Base-by-base conservation (phyloP, 2,797 vertebrate genomes). In the Amniataba percoides region DNA sequence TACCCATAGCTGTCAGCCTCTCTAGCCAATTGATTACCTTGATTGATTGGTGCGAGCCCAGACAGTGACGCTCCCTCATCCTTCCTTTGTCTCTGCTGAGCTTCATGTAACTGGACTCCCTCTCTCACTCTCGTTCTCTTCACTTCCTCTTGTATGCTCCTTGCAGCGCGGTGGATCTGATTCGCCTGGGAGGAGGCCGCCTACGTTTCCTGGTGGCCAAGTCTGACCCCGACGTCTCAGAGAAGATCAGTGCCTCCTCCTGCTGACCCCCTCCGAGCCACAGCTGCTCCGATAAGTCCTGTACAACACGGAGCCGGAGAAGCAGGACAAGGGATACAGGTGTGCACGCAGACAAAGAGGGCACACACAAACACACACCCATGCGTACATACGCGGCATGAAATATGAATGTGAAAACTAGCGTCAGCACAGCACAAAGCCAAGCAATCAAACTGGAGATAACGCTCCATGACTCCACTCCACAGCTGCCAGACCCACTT, bases 201-300 rank as follows among this genome's bases (percentile, higher is more conserved):
- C 96, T 98, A 63, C 94, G 96, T 21, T 98, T 99, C 87, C 96
- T 99, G 63, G 96, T 99, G 19, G 98, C 97, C 89, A 99, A 99
- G 89, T 98, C 97, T 0, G 97, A 99, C 62, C 85, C 87, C 23
- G 97, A 99, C 31, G 94, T 97, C 13, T 97, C 97, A 0, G 97
- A 97, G 92, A 98, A 98, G 91, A 96, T 98, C 94, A 95, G 95
- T 64, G 96, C 96, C 87, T 95, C 96, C 0, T 97, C 96, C 74
- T 98, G 97, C 78, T 98, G 89, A 94, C 74, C 36, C 19, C 51
- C 61, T 69, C 46, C 1, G n/a, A 19, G 14, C 21, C 14, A 34
- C 40, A 14, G 10, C 68, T 40, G 42, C 46, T 71, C 57, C 15
- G 40, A 59, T 13, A 16, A 68, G 36, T 69, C 0, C 21, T 31